Base-by-base conservation (phyloP, 2,113 vertebrate genomes). In the Archocentrus centrarchus region DNA sequence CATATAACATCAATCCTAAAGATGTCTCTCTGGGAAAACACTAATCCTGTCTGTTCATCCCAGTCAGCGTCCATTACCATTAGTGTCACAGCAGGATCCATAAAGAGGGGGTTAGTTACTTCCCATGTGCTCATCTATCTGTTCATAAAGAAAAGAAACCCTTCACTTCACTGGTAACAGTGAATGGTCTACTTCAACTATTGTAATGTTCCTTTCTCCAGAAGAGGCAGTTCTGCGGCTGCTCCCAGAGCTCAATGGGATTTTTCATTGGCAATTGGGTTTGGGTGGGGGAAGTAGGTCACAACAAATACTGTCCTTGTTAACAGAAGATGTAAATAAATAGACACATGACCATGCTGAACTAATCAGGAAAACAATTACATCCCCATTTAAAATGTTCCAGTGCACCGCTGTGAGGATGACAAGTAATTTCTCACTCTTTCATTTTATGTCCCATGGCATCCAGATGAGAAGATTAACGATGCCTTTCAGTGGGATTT, bases 321-420 rank as follows among this genome's bases (percentile, higher is more conserved):
- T 94, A 95, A 94, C 93, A 84, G 89, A 93, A 93, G 84, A 91
- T 93, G 93, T 94, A 93, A 93, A 93, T 94, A 93, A 94, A 94
- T 89, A 93, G 89, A 92, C 89, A 89, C 87, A 93, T 89, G 90
- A 78, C 89, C 89, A 83, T 82, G 70, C 88, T 80, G 83, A 94
- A 93, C 90, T 93, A 93, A 95, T 94, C 91, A 94, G 93, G 81
- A 92, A 93, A 94, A 94, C 93, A 92, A 94, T 94, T 94, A 94
- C 87, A 89, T 80, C 77, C 87, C 88, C 84, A 89, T 93, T 93
- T 89, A 88, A 93, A 93, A 89, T 86, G 92, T 93, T 92, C 81
- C 90, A 88, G 88, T 76, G 79, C 89, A 78, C 93, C 88, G 92
- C 94, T 93, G 92, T 83, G 93, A 94, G 91, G 93, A 91, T 93